These are phyloP conservation scores for Lepidotrigona ventralis DNA, from an alignment of 1,140 invertebrate species.

Conservation along the genomic window DNA sequence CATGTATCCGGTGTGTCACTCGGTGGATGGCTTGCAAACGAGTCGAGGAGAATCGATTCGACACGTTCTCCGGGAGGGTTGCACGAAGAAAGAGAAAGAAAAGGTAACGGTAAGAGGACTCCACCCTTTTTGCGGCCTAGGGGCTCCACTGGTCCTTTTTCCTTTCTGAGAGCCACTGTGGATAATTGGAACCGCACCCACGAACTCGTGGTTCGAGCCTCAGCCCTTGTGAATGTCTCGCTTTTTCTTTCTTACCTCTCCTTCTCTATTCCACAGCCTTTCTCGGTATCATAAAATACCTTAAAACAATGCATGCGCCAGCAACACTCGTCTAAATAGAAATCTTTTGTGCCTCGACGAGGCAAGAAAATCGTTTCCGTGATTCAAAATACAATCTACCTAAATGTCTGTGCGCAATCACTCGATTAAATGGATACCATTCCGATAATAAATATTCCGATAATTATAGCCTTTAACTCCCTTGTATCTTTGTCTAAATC, in stretches of 20 bases:
- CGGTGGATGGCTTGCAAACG: conserved; percentile 60
- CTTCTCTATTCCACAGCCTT: background rate
- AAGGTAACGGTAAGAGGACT: conserved; percentile 34
- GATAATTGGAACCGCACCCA: conserved; percentile 63
- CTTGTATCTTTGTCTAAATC: background rate
- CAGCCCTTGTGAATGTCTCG: conserved; percentile 12
- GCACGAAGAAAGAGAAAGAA: conserved; percentile 53
- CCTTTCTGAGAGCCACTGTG: conserved; percentile 59
- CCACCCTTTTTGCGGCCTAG: conserved; percentile 49
- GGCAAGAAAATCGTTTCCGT: background rate
- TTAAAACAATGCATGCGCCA: conserved; percentile 9
- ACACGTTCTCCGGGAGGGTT: conserved; percentile 55
- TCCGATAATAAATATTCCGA: background rate
- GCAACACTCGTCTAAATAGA: background rate
- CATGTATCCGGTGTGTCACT: conserved; percentile 56
- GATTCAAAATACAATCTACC: background rate
- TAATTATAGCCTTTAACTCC: background rate
- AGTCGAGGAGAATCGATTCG: conserved; percentile 70
- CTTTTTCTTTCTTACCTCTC: conserved; percentile 17
- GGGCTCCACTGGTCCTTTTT: conserved; percentile 46
- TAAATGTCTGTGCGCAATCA: background rate
- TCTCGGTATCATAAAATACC: conserved; percentile 16
- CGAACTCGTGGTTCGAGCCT: conserved; percentile 22
- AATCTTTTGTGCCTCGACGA: background rate
- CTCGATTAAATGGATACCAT: background rate